Percentiles rank a stretch among this genome's conserved stretches.
Conservation (phyloP, 2,113 vertebrate genomes). For the Gopherus evgoodei region DNA sequence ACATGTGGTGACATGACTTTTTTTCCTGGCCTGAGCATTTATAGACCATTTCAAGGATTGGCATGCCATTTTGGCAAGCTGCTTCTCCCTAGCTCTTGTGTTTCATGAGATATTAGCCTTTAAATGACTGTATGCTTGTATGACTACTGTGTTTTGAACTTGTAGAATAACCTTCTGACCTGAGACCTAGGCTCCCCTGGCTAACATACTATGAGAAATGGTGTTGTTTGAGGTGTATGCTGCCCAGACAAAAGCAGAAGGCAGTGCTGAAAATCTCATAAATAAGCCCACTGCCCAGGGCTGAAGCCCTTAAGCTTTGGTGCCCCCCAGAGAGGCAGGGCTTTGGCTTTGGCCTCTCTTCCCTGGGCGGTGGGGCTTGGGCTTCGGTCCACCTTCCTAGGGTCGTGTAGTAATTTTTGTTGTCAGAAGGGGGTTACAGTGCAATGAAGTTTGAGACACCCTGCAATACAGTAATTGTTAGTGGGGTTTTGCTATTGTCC, state of each 20-base stretch:
- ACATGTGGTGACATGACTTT: not conserved
- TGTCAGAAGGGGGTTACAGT: too few relatives aligned
- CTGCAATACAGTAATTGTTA: not conserved
- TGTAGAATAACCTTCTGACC: not conserved
- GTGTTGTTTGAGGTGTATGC: not conserved
- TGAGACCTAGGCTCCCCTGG: not conserved
- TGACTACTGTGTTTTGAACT: not conserved
- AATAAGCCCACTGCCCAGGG: too few relatives aligned
- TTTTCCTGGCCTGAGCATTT: not conserved
- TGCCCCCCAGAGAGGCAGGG: too few relatives aligned
- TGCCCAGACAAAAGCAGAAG: not conserved
- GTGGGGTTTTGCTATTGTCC: not conserved
- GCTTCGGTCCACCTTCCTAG: too few relatives aligned
- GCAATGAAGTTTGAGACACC: too few relatives aligned
- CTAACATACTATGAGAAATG: not conserved
- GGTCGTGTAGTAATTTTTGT: too few relatives aligned
- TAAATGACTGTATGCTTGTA: not conserved
- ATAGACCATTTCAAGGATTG: not conserved
- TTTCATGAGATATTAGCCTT: not conserved
- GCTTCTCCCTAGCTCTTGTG: accelerated
- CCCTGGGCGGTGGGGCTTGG: too few relatives aligned
- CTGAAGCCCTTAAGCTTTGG: too few relatives aligned
- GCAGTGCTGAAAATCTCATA: not conserved
- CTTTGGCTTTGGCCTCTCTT: too few relatives aligned
- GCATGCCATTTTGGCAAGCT: accelerated